phyloP scores from a whole-genome alignment of 2,888 invertebrate species.

The Hermodice carunculata region DNA sequence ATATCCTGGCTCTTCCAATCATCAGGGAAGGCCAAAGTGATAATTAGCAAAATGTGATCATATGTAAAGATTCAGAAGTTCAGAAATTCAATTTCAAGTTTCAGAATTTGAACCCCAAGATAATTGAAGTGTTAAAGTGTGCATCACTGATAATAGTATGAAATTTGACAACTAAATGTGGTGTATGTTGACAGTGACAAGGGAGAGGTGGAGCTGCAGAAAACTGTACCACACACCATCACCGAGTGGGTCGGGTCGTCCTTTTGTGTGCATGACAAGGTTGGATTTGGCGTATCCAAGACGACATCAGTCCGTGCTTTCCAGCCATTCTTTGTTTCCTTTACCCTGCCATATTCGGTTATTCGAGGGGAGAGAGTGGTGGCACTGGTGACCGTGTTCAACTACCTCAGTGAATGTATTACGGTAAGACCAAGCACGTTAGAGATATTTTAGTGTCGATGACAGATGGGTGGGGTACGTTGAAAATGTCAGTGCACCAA shows the following conservation, averaged over 20 bases:
- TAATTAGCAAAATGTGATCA: too few species aligned
- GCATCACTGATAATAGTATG: background rate
- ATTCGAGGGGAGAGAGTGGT: constrained; percentile 78
- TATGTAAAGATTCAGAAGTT: too few species aligned
- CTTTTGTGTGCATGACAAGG: constrained; percentile 72
- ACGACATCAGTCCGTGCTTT: constrained; percentile 73
- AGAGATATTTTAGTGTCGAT: too few species aligned
- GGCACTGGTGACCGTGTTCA: constrained; percentile 79
- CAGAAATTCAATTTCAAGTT: too few species aligned
- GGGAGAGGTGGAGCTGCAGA: constrained; percentile 39
- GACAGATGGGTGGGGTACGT: too few species aligned
- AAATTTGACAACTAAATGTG: constrained; percentile 2
- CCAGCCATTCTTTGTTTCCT: constrained; percentile 83
- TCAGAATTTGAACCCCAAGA: too few species aligned
- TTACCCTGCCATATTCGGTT: constrained; percentile 78
- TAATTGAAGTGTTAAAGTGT: too few species aligned
- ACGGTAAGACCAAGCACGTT: constrained; percentile 76
- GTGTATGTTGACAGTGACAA: background rate
- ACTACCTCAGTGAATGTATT: constrained; percentile 79
- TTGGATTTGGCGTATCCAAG: constrained; percentile 73
- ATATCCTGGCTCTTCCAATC: too few species aligned
- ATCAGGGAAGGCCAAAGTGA: too few species aligned
- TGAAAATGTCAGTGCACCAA: too few species aligned
- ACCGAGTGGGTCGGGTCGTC: constrained; percentile 77
- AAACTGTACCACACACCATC: constrained; percentile 74